Base-by-base conservation (phyloP, 2,113 vertebrate genomes). In the Gadus macrocephalus region DNA sequence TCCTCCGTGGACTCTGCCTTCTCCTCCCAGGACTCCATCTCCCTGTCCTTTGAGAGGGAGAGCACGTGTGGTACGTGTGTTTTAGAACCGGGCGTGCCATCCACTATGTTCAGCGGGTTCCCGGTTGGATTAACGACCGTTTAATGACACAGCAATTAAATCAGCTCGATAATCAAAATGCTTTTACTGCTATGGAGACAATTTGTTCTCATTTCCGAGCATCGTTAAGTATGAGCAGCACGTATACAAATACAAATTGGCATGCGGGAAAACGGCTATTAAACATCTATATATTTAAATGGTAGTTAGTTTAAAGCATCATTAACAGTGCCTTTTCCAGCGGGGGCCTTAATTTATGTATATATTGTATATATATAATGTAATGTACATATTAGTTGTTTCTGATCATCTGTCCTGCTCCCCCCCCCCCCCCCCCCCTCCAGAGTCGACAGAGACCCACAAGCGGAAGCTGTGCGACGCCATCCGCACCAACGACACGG, bases 1-100 rank as follows among this genome's bases (percentile, higher is more conserved):
- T 99, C 96, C 1, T 98, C 96, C 0, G 95, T 97, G 19, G 97
- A 99, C 83, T 99, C 97, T 0, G 97, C 97, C 68, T 99, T 99
- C 83, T 99, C 97, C 16, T 99, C 97, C 25, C 92, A 98, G 73
- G 97, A 96, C 63, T 99, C 97, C 0, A 92, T 99, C 81, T 96
- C 95, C 0, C 84, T 98, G 70, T 98, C 95, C 0, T 97, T 98
- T 68, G 97, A 98, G 82, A 94, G 92, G 67, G 97, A 98, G 78
- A 94, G 89, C 82, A 93, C 94, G 0, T 92, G 78, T n/a, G 94
- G 94, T 95, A 87, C 91, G 89, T 25, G 27, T 42, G 31, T 35
- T 35, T 35, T 35, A 35, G 31, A 35, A 35, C 22, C 17, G 15
- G 0, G 55, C 11, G 3, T 15, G 27, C 14, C 6, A 59, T 3